These are phyloP conservation scores for Lampropteryx suffumata DNA, from an alignment of 2,888 invertebrate genomes.

Conservation along the genomic window DNA sequence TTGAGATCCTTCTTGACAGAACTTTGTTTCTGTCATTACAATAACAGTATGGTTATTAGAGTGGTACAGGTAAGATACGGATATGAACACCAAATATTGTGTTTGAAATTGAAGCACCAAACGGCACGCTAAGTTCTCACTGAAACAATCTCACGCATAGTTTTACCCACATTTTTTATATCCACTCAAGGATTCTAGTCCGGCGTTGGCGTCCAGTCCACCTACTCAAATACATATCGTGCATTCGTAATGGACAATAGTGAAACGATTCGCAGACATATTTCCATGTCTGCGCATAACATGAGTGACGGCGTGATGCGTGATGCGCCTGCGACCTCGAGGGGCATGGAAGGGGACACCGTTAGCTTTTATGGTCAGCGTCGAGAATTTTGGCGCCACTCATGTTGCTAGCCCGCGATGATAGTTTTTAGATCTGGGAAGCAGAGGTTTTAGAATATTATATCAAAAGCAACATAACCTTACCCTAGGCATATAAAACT, in stretches of 20 bases:
- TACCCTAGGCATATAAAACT: no score
- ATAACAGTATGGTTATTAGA: not conserved
- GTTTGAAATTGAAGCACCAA: no score
- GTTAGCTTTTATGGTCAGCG: slow-evolving; percentile 44
- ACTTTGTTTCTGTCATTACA: no score
- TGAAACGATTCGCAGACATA: slow-evolving; percentile 19
- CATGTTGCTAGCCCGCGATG: not conserved
- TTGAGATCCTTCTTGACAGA: not conserved
- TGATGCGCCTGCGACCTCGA: slow-evolving; percentile 16
- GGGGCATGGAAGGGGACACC: slow-evolving; percentile 35
- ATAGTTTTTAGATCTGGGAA: not conserved
- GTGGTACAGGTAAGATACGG: no score
- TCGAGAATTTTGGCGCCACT: slow-evolving; percentile 52
- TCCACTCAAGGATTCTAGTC: slow-evolving; percentile 18
- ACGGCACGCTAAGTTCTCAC: no score
- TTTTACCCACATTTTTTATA: slow-evolving; percentile 5
- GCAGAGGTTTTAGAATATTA: no score
- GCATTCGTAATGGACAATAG: slow-evolving; percentile 20
- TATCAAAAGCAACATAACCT: no score
- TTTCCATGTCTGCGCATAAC: slow-evolving; percentile 19
- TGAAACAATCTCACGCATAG: slow-evolving; percentile 4
- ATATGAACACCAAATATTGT: no score
- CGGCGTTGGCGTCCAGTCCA: slow-evolving; percentile 1
- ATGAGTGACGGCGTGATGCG: slow-evolving; percentile 13
- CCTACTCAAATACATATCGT: slow-evolving; percentile 12